Base-by-base conservation (phyloP, 2,888 invertebrate species). In the Troides aeacus region DNA sequence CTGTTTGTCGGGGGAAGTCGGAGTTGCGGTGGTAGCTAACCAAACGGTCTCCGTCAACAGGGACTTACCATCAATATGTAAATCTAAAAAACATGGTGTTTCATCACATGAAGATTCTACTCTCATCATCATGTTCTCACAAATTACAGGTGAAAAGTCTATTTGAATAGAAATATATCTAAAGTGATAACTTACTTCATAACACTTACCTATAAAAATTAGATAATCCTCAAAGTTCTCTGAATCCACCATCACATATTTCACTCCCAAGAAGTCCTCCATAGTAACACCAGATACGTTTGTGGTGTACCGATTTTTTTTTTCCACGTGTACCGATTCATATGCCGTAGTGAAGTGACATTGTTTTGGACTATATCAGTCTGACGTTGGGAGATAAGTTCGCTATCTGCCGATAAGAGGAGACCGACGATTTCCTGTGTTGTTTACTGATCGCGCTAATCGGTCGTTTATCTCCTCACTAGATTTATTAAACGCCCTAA, bases 261-360 rank as follows among this genome's bases (percentile, higher is more conserved):
- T 74, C 71, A 83, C 85, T 5, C 83, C 87, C 2, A 86, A 75
- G 76, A 79, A 89, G 36, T 84, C 80, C 57, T 90, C 89, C 89
- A 90, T 90, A n/a, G 71, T 77, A 39, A 64, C 23, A 50, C 18
- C 5, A 18, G 50, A 1, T 39, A 10, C 10, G 7, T 39, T 10
- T 10, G 15, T 15, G 17, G 17, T 2, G 17, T 50, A 50, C 5
- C 17, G 50, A 50, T 15, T 50, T 50, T 50, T 30, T 24, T 24
- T 59, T 12, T 21, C 21, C 4, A 59, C 24, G 23, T 15, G 15
- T 10, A 12, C 62, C 42, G 39, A 58, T 62, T 62, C 36, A 71
- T 64, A 64, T 61, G 46, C 58, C 60, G 57, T 17, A 21, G 12
- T 36, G 36, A n/a, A 39, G n/a, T 70, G 67, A 67, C 64, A 67